Conservation (phyloP, 2,797 vertebrate genomes). For the Tarsius wallacei region DNA sequence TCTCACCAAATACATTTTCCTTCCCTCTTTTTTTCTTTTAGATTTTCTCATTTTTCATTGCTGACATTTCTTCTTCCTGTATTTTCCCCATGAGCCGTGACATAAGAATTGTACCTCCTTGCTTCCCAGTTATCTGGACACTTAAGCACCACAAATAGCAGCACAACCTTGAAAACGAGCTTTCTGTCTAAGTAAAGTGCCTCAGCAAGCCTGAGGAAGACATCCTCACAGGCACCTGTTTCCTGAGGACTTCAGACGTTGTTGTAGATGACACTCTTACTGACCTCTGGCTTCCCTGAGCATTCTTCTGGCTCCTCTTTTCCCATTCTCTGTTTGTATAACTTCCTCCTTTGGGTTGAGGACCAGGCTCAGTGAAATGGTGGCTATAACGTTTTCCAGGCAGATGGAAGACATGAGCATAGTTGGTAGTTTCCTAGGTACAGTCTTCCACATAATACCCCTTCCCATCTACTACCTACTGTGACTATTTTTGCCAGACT, state of each 20-base stretch:
- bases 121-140: constrained; percentile 56
- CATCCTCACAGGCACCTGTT: not conserved
- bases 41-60: constrained; percentile 45
- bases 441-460: not conserved
- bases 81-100: constrained; percentile 22
- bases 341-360: not conserved
- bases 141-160: not conserved
- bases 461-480: not conserved
- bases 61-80: constrained; percentile 69
- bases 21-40: not conserved
- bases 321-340: not conserved
- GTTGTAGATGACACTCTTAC: fast-evolving
- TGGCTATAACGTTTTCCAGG: not conserved
- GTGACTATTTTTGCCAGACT: not conserved
- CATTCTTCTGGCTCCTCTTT: not conserved
- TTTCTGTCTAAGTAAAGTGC: not conserved
- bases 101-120: not conserved
- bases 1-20: constrained; percentile 45
- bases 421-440: not conserved
- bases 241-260: not conserved
- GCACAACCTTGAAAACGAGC: not conserved
- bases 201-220: not conserved
- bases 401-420: not conserved
- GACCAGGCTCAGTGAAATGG: not conserved
- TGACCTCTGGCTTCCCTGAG: not conserved